Evolutionary conservation across 2,113 vertebrate genomes (phyloP).

Genomic region (Colinus virginianus): DNA sequence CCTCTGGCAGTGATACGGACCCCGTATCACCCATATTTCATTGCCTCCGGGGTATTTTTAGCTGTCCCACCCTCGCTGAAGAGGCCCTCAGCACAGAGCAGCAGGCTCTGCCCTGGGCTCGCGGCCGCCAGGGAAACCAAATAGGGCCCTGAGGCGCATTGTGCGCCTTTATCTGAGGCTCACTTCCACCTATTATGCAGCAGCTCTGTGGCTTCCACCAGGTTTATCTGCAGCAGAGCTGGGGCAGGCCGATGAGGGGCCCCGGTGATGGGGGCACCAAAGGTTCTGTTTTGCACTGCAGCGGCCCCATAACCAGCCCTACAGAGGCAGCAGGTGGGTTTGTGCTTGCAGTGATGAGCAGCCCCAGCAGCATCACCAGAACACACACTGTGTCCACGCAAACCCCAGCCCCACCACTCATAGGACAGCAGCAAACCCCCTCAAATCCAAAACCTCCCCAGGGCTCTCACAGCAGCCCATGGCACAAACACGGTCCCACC

Average conservation of each 20-base stretch:
- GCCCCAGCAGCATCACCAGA: background rate
- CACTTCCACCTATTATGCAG: constrained; percentile 76
- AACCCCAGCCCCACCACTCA: background rate
- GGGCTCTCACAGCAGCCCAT: background rate
- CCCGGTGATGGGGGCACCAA: background rate
- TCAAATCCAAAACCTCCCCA: background rate
- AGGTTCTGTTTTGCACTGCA: background rate
- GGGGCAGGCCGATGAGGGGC: background rate
- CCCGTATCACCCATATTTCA: constrained; percentile 51
- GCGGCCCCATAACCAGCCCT: background rate
- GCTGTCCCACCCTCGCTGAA: constrained; percentile 22
- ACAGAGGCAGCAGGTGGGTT: background rate
- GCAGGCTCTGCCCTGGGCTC: constrained; percentile 19
- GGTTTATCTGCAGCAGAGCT: background rate
- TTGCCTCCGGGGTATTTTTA: constrained; percentile 71
- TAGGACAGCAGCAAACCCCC: background rate
- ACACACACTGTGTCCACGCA: fast-evolving
- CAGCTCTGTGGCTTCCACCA: background rate
- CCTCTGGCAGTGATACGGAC: constrained; percentile 20
- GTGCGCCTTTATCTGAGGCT: constrained; percentile 61
- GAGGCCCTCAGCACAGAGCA: background rate
- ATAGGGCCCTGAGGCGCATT: constrained; percentile 26
- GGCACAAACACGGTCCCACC: background rate
- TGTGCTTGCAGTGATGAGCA: background rate
- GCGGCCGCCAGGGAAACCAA: constrained; percentile 23